phyloP scores from a whole-genome alignment of 1,140 invertebrate species.

The Aleiodes sp. region DNA sequence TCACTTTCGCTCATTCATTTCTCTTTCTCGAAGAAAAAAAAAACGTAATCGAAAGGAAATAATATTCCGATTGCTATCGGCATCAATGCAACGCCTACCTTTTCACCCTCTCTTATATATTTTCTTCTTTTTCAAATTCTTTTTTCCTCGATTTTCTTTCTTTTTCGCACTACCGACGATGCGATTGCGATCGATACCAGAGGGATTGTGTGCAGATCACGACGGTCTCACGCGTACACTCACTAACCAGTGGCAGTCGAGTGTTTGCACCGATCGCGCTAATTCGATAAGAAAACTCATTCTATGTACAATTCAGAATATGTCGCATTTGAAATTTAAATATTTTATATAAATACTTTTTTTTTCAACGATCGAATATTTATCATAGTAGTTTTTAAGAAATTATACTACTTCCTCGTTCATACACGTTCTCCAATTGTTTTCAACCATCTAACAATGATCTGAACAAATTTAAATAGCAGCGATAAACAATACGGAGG shows the following conservation, averaged over 20 bases:
- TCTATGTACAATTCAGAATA: slow-evolving; percentile 13
- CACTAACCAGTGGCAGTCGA: too few relatives aligned
- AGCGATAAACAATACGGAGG: too few relatives aligned
- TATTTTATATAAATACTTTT: neutral
- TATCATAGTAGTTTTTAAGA: neutral
- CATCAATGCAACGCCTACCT: neutral
- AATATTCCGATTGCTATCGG: neutral
- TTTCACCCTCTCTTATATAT: neutral
- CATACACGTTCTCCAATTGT: neutral
- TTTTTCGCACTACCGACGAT: neutral
- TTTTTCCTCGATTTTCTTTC: neutral
- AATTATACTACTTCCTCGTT: neutral
- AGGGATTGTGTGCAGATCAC: slow-evolving; percentile 34
- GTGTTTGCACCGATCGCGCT: slow-evolving; percentile 27
- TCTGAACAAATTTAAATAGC: too few relatives aligned
- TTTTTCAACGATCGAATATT: too few relatives aligned
- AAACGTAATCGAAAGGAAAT: neutral
- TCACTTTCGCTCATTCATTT: too few relatives aligned
- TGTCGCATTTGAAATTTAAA: slow-evolving; percentile 9
- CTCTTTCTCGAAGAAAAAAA: too few relatives aligned
- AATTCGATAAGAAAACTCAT: slow-evolving; percentile 28
- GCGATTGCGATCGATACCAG: slow-evolving; percentile 20
- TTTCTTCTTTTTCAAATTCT: neutral
- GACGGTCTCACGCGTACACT: slow-evolving; percentile 26
- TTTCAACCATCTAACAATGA: too few relatives aligned